A percentile compares a stretch with the other conserved stretches of the same genome.
phyloP scores from a whole-genome alignment of 1,140 invertebrate genomes.

The Argopecten irradians region DNA sequence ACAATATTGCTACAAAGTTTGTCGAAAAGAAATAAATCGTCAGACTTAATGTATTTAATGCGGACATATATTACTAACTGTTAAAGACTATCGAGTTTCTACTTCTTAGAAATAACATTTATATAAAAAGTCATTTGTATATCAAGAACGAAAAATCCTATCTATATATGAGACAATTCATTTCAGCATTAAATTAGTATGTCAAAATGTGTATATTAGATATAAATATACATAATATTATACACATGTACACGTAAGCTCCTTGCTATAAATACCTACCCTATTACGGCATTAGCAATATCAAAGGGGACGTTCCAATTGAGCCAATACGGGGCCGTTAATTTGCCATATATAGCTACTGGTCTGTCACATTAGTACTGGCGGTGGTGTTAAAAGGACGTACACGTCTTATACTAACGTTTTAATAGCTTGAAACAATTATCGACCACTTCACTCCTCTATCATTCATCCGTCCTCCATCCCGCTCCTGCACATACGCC shows the following conservation, averaged over 20 bases:
- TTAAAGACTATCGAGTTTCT: too few species aligned
- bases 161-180: too few species aligned
- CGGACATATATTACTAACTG: too few species aligned
- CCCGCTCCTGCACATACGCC: background rate
- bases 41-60: too few species aligned
- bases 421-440: conserved; percentile 23
- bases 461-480: background rate
- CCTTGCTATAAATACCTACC: background rate
- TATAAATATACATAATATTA: too few species aligned
- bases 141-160: too few species aligned
- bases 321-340: background rate
- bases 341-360: background rate
- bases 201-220: background rate
- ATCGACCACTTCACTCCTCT: conserved; percentile 20
- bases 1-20: too few species aligned
- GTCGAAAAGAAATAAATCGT: too few species aligned
- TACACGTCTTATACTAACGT: background rate
- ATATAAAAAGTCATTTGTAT: too few species aligned
- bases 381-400: background rate
- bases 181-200: background rate
- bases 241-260: too few species aligned
- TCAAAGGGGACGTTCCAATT: background rate
- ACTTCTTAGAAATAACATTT: too few species aligned
- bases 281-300: background rate
- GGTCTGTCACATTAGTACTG: background rate